Evolutionary conservation across 2,888 invertebrate species (phyloP).

Genomic region (Hedychridium roseum): DNA sequence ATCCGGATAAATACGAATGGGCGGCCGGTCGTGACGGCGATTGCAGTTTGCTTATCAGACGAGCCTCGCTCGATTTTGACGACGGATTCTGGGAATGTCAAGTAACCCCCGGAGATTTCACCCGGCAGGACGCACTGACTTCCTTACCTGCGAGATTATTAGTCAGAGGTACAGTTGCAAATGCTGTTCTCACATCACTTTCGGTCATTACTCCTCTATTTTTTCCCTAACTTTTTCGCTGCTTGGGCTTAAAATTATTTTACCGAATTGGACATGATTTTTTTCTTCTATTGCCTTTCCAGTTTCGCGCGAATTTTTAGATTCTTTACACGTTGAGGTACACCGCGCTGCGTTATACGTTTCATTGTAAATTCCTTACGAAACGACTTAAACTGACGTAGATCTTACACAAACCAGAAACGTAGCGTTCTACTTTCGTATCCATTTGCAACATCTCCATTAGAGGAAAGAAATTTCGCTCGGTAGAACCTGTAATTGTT

Average conservation of each 20-base stretch:
- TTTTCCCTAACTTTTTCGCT: neutral
- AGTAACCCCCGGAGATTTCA: constrained; percentile 86
- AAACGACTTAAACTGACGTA: too few species aligned
- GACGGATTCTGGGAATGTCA: constrained; percentile 94
- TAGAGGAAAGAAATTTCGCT: neutral
- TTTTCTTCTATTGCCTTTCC: too few species aligned
- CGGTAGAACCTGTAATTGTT: neutral
- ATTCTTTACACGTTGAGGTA: too few species aligned
- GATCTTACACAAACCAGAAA: neutral
- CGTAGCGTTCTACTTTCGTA: constrained; percentile 4
- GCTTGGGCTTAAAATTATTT: too few species aligned
- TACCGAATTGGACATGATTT: too few species aligned
- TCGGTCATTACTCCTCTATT: too few species aligned
- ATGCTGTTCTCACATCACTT: too few species aligned
- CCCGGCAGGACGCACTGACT: constrained; percentile 76
- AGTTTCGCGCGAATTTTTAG: too few species aligned
- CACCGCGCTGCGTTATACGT: too few species aligned
- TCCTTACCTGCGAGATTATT: constrained; percentile 83
- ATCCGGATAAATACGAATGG: constrained; percentile 91
- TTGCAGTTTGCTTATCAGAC: constrained; percentile 84
- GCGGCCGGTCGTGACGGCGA: constrained; percentile 75
- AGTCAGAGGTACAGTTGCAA: constrained; percentile 81
- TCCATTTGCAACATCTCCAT: neutral
- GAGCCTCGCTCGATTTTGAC: constrained; percentile 84
- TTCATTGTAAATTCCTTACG: too few species aligned